Evolutionary conservation across 2,888 invertebrate species (phyloP), one percentile per base, ranked within the genome.

Genomic region (Drosophila emarginata): DNA sequence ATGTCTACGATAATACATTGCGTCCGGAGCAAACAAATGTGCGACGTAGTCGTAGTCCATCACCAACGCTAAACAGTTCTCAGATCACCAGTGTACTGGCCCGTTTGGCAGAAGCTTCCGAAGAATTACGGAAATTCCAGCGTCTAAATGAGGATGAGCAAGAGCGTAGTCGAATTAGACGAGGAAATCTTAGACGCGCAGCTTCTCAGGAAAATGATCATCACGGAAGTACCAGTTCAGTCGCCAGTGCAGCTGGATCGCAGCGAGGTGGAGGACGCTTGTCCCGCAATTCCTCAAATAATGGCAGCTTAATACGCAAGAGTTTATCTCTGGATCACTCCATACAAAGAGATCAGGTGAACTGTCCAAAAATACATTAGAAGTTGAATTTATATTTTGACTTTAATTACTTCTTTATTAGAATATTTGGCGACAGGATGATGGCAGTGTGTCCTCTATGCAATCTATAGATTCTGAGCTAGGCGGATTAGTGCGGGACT

Each of bases 381-480:
- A 39, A 7, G n/a, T 5, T 0, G 9, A 32, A 9, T 7, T 21
- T 11, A 50, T 53, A 12, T 21, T 7, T 32, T 11, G 36, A 50
- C 14, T 23, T 12, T n/a, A 4, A 12, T 14, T 23, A 18, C 21
- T 36, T 56, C 14, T 45, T 57, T 66, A 85, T 93, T 92, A 95
- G 92, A 93, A 93, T 66, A 96, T 97, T 84, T 97, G 97, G 97
- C 95, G 95, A 78, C 94, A 95, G 28, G 95, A 95, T 61, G 96
- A 96, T 75, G 96, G 96, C 67, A 97, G 97, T 89, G 94, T 96
- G 67, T 96, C 96, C 0, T 97, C 97, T 69, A 93, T 97, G 91
- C 96, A 96, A 84, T 97, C 97, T 0, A 91, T 96, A 69, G 95
- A 95, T 80, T 94, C 94, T 1, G 94, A 94, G 69, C 90, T 93